Conservation (phyloP, 2,888 invertebrate species). For the Macaria notata region DNA sequence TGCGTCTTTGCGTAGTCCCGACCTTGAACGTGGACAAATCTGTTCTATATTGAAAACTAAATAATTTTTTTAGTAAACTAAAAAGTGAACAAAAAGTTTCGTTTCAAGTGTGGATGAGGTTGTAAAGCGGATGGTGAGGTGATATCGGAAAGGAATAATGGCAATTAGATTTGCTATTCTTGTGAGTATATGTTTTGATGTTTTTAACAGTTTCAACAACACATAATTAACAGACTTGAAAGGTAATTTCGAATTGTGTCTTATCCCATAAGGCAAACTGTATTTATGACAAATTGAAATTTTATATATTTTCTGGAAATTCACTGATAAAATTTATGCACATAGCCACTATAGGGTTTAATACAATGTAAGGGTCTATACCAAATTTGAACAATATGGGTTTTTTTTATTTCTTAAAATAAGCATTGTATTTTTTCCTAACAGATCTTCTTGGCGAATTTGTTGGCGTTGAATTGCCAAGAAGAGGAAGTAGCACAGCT, state of each 20-base stretch:
- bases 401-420: too few relatives aligned
- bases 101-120: slow-evolving; percentile 41
- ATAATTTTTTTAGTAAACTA: slow-evolving; percentile 27
- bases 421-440: slow-evolving; percentile 13
- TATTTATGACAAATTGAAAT: too few relatives aligned
- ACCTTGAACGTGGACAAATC: slow-evolving; percentile 75
- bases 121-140: slow-evolving; percentile 37
- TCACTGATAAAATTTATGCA: too few relatives aligned
- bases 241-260: too few relatives aligned
- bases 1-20: slow-evolving; percentile 64
- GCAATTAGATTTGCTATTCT: slow-evolving; percentile 56
- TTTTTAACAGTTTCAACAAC: too few relatives aligned
- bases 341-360: too few relatives aligned
- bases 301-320: too few relatives aligned
- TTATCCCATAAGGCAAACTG: too few relatives aligned
- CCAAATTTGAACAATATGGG: too few relatives aligned
- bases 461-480: slow-evolving; percentile 63
- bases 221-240: too few relatives aligned
- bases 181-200: slow-evolving; percentile 44
- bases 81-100: slow-evolving; percentile 31
- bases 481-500: slow-evolving; percentile 49
- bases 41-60: slow-evolving; percentile 30
- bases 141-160: slow-evolving; percentile 46
- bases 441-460: slow-evolving; percentile 66
- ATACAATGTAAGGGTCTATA: neutral